Conservation (phyloP, 2,888 invertebrate genomes). For the Drosophila paracracens region DNA sequence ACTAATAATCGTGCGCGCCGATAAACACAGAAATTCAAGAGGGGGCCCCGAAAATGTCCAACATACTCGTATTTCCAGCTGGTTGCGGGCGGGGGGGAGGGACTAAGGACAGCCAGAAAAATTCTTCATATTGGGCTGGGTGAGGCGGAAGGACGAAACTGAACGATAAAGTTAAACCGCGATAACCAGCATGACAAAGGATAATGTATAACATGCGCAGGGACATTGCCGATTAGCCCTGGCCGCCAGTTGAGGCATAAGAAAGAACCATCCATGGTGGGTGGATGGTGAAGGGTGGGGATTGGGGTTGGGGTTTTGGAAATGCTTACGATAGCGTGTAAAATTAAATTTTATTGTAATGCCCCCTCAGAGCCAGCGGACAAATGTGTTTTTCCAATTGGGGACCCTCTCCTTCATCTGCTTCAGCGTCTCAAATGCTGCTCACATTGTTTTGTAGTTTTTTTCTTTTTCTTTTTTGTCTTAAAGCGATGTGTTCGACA, state of each 20-base stretch:
- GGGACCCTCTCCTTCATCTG: constrained; percentile 13
- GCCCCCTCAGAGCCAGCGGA: constrained; percentile 40
- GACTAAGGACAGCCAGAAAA: constrained; percentile 25
- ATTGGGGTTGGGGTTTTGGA: constrained; percentile 5
- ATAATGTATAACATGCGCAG: constrained; percentile 65
- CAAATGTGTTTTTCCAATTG: constrained; percentile 53
- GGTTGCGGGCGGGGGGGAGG: not conserved
- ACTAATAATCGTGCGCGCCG: constrained; percentile 78
- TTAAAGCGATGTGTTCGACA: constrained; percentile 32
- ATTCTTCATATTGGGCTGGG: constrained; percentile 45
- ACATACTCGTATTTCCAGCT: constrained; percentile 28
- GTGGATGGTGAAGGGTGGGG: not conserved
- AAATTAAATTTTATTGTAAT: constrained; percentile 79
- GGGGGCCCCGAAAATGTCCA: constrained; percentile 22
- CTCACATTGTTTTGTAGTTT: constrained; percentile 44
- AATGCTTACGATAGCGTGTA: constrained; percentile 74
- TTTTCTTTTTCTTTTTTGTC: constrained; percentile 11
- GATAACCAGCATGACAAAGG: constrained; percentile 81
- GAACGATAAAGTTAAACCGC: constrained; percentile 79
- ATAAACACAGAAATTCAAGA: constrained; percentile 72
- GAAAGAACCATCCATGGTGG: constrained; percentile 16
- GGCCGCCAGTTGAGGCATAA: constrained; percentile 50
- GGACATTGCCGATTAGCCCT: constrained; percentile 67
- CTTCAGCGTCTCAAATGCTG: constrained; percentile 21
- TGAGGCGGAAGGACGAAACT: constrained; percentile 44